Evolutionary conservation across 2,888 invertebrate genomes (phyloP).

Genomic region (Dyspetes luteomarginatus): DNA sequence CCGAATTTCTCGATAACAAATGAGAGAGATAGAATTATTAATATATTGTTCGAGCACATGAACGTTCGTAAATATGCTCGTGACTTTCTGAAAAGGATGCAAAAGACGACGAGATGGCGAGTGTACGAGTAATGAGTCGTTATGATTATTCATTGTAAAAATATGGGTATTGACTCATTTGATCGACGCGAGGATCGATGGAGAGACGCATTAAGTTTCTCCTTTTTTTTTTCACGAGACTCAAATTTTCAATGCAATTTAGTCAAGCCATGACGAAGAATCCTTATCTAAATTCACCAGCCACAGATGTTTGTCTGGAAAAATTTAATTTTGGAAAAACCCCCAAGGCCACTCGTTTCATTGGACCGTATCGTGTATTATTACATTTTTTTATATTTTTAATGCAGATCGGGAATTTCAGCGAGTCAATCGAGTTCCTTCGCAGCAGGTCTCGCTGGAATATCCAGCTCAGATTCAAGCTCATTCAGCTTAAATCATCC

Average conservation of each 20-base stretch:
- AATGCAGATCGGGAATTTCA: conserved; percentile 70
- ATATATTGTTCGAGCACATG: conserved; percentile 23
- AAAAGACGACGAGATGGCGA: conserved; percentile 7
- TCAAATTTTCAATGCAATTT: neutral
- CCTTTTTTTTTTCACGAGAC: conserved; percentile 29
- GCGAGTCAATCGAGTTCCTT: conserved; percentile 77
- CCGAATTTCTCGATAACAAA: neutral
- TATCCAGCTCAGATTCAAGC: conserved; percentile 74
- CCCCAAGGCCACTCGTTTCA: neutral
- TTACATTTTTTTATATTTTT: conserved; percentile 14
- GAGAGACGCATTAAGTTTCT: neutral
- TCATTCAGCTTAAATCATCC: conserved; percentile 74
- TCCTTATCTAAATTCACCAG: neutral
- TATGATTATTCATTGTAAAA: conserved; percentile 53
- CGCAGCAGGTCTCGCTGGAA: conserved; percentile 74
- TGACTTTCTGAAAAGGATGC: conserved; percentile 18
- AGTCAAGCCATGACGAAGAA: neutral
- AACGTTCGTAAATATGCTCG: conserved; percentile 16
- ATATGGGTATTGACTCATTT: conserved; percentile 34
- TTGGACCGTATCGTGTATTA: neutral
- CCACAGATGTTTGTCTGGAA: neutral
- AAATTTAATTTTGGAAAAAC: neutral
- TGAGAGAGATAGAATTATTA: neutral
- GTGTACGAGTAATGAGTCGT: neutral
- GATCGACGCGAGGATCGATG: neutral